phyloP scores from a whole-genome alignment of 2,113 vertebrate species.

The Trichomycterus rosablanca region DNA sequence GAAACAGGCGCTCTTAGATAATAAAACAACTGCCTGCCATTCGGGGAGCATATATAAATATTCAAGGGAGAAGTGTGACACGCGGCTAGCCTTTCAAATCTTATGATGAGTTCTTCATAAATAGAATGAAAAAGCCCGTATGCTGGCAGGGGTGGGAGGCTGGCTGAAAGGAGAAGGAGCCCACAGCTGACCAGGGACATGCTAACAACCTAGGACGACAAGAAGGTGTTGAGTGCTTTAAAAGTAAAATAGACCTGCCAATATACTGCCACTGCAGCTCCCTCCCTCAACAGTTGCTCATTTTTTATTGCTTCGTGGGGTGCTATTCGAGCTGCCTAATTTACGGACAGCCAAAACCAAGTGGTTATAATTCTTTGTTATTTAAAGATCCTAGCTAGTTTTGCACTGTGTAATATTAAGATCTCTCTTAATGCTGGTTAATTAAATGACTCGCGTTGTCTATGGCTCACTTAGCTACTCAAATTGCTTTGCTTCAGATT shows the following conservation, averaged over 20 bases:
- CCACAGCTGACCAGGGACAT: conserved; percentile 62
- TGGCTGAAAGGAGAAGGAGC: conserved; percentile 32
- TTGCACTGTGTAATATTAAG: background rate
- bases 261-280: conserved; percentile 36
- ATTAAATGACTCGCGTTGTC: background rate
- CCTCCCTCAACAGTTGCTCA: conserved; percentile 6
- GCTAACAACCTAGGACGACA: conserved; percentile 66
- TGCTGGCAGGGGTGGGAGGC: conserved; percentile 58
- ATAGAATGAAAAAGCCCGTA: conserved; percentile 61
- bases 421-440: background rate
- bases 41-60: conserved; percentile 56
- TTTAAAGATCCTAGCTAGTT: conserved; percentile 16
- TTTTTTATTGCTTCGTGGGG: conserved; percentile 29
- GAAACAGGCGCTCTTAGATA: conserved; percentile 44
- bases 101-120: conserved; percentile 64
- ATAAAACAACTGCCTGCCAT: conserved; percentile 61
- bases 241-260: conserved; percentile 63
- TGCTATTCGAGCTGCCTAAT: conserved; percentile 19
- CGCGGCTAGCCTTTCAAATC: conserved; percentile 55
- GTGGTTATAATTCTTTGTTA: background rate
- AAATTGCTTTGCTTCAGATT: background rate
- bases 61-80: conserved; percentile 59
- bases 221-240: conserved; percentile 66
- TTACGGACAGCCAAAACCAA: conserved; percentile 9
- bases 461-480: too few relatives aligned